Base-by-base conservation (phyloP, 2,113 vertebrate genomes). In the Kryptolebias marmoratus region DNA sequence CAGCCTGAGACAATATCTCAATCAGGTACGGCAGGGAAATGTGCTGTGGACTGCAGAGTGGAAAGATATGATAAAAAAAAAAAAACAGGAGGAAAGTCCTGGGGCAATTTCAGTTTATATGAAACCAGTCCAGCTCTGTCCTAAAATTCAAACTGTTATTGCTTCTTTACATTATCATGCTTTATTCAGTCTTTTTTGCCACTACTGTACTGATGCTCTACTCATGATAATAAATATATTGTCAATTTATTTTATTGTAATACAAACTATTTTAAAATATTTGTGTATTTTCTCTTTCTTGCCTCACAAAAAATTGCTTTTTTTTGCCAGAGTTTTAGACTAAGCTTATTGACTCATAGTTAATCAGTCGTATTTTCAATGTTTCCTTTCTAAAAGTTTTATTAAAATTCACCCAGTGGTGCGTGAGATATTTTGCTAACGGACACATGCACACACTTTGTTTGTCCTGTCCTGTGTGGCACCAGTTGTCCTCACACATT, bases 1-100 rank as follows among this genome's bases (percentile, higher is more conserved):
- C 69, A 80, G 64, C 73, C 69, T 73, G 36, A 82, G 78, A 85
- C 80, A 68, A 70, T 65, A 81, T 88, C 81, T 89, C 82, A 83
- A 76, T 87, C 76, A 83, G 80, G 77, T 66, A 45, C 44, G 16
- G 56, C 66, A 76, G 61, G 73, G 74, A 71, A 85, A 81, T 64
- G 68, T 69, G 68, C 76, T 68, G 30, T 32, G 59, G 81, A 83
- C 82, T 86, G 70, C 56, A 74, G 66, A 85, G 67, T 82, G 79
- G 48, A 76, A 71, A 87, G 70, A 87, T 81, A 68, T 77, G 75
- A 83, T 87, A 75, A 83, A 83, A 67, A 28, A 71, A 67, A n/a
- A 59, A 18, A 75, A 55, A 63, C 54, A 59, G 16, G 64, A 55
- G 56, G 49, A 88, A 59, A 58, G 52, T 66, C 77, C 68, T 10